A percentile compares a stretch with the other conserved stretches of the same genome.
phyloP scores from a whole-genome alignment of 2,797 vertebrate species.

The Poeciliopsis infans region DNA sequence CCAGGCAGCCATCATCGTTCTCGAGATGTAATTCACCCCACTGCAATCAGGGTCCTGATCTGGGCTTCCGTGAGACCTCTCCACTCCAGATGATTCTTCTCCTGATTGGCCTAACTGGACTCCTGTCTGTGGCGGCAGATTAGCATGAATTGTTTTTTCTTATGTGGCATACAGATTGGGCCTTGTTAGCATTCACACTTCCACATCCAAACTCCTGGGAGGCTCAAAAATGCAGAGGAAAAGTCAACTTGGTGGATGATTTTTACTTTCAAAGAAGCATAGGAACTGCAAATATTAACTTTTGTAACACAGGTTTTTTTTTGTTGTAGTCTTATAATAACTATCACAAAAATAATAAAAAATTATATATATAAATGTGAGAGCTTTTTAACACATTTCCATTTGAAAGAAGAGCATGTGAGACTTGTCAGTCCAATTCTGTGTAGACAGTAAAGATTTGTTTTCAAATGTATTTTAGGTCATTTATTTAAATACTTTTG shows the following conservation, averaged over 20 bases:
- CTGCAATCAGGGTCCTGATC: constrained; percentile 82
- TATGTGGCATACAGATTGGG: constrained; percentile 77
- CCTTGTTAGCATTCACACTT: constrained; percentile 75
- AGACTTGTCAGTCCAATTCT: background rate
- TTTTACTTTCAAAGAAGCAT: constrained; percentile 23
- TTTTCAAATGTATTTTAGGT: background rate
- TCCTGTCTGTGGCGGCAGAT: constrained; percentile 80
- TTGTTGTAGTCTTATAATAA: background rate
- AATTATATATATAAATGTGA: too few species aligned
- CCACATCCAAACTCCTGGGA: constrained; percentile 15
- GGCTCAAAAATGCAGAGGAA: constrained; percentile 40
- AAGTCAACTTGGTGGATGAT: background rate
- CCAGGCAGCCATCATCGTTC: constrained; percentile 79
- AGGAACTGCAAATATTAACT: background rate
- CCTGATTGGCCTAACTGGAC: constrained; percentile 86
- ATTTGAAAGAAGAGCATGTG: background rate
- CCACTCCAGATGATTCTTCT: constrained; percentile 82
- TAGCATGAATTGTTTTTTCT: constrained; percentile 84
- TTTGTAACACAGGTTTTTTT: background rate
- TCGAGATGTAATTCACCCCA: constrained; percentile 80
- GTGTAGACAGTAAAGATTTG: background rate
- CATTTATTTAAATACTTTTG: background rate
- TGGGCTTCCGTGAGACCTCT: constrained; percentile 71
- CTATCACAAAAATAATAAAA: background rate
- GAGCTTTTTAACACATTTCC: background rate